phyloP scores from a whole-genome alignment of 2,797 vertebrate genomes.

The Cirrhinus mrigala region DNA sequence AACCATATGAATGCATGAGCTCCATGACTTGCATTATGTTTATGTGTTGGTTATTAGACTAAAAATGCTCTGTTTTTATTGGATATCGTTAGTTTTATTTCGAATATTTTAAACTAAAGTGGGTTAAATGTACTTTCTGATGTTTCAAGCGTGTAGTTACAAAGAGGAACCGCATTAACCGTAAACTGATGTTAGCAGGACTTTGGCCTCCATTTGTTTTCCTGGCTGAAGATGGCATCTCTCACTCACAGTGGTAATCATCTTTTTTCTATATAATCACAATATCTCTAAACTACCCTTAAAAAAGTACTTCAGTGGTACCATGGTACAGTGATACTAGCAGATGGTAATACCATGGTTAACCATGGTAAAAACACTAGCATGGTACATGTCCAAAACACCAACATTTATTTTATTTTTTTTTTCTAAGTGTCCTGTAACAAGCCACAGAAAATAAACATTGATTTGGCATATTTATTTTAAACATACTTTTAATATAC shows the following conservation, averaged over 20 bases:
- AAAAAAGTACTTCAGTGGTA: neutral
- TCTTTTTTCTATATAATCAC: neutral
- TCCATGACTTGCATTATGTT: neutral
- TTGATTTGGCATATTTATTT: neutral
- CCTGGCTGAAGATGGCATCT: constrained; percentile 57
- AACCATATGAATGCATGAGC: neutral
- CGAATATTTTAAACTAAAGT: neutral
- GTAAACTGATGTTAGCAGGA: constrained; percentile 35
- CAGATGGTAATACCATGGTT: neutral
- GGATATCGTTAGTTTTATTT: neutral
- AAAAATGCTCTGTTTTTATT: neutral
- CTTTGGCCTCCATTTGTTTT: constrained; percentile 41
- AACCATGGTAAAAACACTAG: neutral
- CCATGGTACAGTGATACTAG: neutral
- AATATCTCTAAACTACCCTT: neutral
- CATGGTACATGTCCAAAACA: neutral
- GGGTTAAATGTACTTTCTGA: neutral
- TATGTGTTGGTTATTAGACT: neutral
- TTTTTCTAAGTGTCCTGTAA: neutral
- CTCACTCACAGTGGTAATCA: constrained; percentile 54
- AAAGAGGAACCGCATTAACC: neutral
- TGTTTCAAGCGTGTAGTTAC: neutral
- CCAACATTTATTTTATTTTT: neutral
- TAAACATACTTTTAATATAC: neutral
- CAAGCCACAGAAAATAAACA: neutral